Base-by-base conservation (phyloP, 1,140 invertebrate genomes). In the Drosophila mayri region DNA sequence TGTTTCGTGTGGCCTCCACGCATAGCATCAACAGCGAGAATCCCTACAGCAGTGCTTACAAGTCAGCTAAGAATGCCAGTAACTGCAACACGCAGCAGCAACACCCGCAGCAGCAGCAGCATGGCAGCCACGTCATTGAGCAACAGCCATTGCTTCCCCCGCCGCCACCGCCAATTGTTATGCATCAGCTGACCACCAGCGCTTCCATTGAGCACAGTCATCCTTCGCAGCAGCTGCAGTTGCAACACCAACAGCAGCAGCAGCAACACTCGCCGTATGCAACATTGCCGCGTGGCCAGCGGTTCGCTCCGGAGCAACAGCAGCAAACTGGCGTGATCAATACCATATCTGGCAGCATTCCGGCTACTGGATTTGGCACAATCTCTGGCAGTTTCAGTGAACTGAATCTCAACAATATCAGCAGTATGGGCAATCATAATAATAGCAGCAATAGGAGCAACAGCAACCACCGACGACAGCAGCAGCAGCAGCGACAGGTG, bases 1-100 rank as follows among this genome's bases (percentile, higher is more conserved):
- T 92, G 12, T 92, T 92, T 61, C 91, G 91, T 43, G 86, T 92
- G 59, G 86, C 84, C 47, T 92, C 88, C 41, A 74, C 91, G n/a
- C 86, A 88, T 49, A 92, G 86, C 62, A 83, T 92, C 30, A 87
- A 92, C 41, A 91, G 74, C 58, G 80, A 73, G 22, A 76, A 64
- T 44, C 44, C 65, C 46, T 73, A 73, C 32, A 78, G 62, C 46
- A 83, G 74, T 44, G 37, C n/a, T 14, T 55, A 38, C 25, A 72
- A 64, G 41, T n/a, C 46, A 16, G 43, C 52, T 11, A 63, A 55
- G 20, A 44, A 28, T 9, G 38, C 3, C 25, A 54, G 35, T 22
- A 62, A 28, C 12, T 38, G 57, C 38, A 59, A 54, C 44, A 77
- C 58, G 20, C 9, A 71, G 16, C 54, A 65, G 10, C 44, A 71